Conservation (phyloP, 1,140 invertebrate genomes). For the Zeugodacus cucurbitae region DNA sequence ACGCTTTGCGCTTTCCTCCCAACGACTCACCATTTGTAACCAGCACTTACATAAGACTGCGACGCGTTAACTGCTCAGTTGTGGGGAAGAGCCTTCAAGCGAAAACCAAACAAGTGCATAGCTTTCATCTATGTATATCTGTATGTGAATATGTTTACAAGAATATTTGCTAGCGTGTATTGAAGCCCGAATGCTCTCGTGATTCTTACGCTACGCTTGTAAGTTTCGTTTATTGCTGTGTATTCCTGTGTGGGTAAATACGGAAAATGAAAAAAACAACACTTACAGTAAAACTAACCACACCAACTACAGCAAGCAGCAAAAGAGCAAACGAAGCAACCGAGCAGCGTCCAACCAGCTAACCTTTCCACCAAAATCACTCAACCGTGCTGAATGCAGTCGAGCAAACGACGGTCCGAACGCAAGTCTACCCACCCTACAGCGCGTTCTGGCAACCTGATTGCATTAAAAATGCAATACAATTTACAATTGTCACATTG, state of each 20-base stretch:
- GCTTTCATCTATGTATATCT: too few relatives aligned
- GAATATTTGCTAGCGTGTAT: too few relatives aligned
- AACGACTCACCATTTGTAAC: background rate
- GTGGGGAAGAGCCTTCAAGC: background rate
- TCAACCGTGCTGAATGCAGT: background rate
- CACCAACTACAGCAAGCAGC: background rate
- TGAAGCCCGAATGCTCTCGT: background rate
- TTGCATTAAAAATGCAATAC: constrained; percentile 35
- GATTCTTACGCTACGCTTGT: background rate
- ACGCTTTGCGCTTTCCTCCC: background rate
- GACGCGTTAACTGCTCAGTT: background rate
- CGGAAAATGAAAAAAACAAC: background rate
- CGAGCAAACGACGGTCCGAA: background rate
- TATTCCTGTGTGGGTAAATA: background rate
- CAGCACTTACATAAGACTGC: background rate
- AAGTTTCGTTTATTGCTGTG: background rate
- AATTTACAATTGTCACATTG: constrained; percentile 6
- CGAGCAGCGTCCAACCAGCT: background rate
- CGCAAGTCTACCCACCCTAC: background rate
- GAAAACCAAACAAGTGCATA: constrained; percentile 11
- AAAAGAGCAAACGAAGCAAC: background rate
- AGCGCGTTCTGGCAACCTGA: background rate
- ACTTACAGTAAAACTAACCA: too few relatives aligned
- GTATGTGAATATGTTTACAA: too few relatives aligned
- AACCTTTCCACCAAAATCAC: background rate